A percentile compares a stretch with the other conserved stretches of the same genome.
Conservation (phyloP, 2,888 invertebrate species). For the Pherbina coryleti region DNA sequence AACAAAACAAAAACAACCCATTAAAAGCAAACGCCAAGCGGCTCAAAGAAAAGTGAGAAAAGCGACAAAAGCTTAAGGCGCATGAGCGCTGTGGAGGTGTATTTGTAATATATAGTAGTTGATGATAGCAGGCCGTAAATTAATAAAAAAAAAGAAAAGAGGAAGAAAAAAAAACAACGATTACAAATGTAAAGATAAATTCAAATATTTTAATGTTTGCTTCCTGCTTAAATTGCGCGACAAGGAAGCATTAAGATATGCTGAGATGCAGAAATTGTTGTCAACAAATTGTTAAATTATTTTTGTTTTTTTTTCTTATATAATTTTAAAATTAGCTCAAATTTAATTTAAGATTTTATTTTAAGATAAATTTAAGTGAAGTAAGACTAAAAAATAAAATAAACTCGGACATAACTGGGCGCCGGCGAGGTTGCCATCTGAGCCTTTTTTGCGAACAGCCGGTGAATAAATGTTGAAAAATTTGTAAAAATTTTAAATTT, state of each 20-base stretch:
- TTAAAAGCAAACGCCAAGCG: constrained; percentile 6
- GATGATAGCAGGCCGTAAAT: not conserved
- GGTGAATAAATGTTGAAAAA: no score
- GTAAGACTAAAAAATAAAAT: no score
- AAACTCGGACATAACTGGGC: no score
- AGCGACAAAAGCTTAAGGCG: not conserved
- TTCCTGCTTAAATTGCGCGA: not conserved
- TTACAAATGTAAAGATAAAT: constrained; percentile 6
- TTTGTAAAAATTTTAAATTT: no score
- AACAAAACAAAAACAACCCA: not conserved
- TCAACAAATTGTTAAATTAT: not conserved
- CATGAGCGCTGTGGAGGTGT: not conserved
- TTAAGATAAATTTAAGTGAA: no score
- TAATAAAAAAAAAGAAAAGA: not conserved
- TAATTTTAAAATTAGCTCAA: no score
- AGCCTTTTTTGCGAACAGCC: no score
- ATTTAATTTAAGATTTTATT: no score
- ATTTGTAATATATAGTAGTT: not conserved
- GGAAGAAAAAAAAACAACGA: not conserved
- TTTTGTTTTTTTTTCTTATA: no score
- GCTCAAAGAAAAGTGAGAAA: not conserved
- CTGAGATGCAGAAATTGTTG: not conserved
- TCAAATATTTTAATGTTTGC: not conserved
- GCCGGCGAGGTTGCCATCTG: no score
- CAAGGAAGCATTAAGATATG: not conserved